Evolutionary conservation across 2,113 vertebrate species (phyloP), one percentile per base, ranked within the genome.

Genomic region (Myiagra hebetior): DNA sequence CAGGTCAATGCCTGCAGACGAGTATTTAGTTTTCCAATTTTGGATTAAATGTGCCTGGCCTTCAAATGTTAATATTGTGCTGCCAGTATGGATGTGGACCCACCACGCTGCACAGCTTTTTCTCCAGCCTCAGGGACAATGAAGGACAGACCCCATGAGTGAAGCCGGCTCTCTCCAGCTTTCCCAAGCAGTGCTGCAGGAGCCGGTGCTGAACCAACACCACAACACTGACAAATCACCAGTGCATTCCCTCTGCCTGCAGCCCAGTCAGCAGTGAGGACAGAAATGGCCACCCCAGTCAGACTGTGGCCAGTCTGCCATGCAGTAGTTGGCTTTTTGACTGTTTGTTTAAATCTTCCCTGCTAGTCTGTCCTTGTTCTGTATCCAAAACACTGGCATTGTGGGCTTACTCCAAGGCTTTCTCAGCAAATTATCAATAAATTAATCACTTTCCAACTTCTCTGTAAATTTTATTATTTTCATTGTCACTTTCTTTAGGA

Each of bases 381-480:
- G 24, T n/a, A 83, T 3, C 64, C n/a, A 44, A 68, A 87, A 39
- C 77, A 86, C 17, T n/a, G 63, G 9, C 41, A 74, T 19, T 62
- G 46, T 42, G 57, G 39, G 10, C 44, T 91, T 82, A 67, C 12
- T 41, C 53, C 64, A 90, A 33, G 1, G 12, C 4, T 67, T 89
- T 60, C 42, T 82, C 65, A 63, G 49, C 15, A 89, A 93, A 93
- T 27, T 41, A 50, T 85, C 76, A 88, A 73, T 30, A 91, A 79
- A 88, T 85, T 37, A 86, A 77, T 68, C 30, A 39, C 62, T 87
- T 87, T 57, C 28, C 18, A 78, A 49, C 23, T 62, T 83, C 65
- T 49, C 39, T 35, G 33, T 53, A 79, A 77, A 89, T 92, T 95
- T 87, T 73, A 27, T 91, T 92, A 56, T 59, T 87, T 91, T 50